Evolutionary conservation across 1,140 invertebrate genomes (phyloP), one percentile per base, ranked within the genome.

Genomic region (Aphaenogaster floridana): DNA sequence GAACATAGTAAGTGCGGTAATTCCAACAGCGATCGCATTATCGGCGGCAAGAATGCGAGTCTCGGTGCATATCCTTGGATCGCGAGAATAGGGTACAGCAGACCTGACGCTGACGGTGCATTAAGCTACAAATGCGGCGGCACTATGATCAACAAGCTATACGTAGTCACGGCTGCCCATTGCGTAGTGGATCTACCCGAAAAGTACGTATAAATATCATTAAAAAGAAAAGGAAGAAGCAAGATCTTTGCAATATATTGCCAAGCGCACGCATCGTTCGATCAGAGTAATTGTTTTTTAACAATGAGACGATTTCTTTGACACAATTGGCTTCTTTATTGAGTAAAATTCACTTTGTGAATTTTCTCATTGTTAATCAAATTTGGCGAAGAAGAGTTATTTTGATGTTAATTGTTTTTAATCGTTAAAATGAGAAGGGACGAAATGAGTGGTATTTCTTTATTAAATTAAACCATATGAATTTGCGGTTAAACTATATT

Each of bases 81-180:
- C 96, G 96, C 96, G 0, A 93, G 97, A 0, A 90, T 97, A 28
- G 86, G 88, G 63, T 86, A 90, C 39, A 45, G 3, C 45, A 52
- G 11, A 13, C 39, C n/a, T 34, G 8, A 21, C 11, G 13, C n/a
- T 45, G 45, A 8, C 28, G 54, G 36, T 7, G 21, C 11, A 59
- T 78, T 80, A 21, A 93, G 95, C 2, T 97, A 97, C 81, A 90
- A 94, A 68, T 97, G 97, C 89, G 97, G 97, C 1, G 97, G 97
- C 1, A 95, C 97, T 0, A 93, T 97, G 2, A 97, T 97, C 81
- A 96, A 96, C 69, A 93, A 96, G 63, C 94, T 96, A 85, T 97
- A 97, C 89, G 96, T 97, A 50, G 91, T 97, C 21, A 97, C 97
- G 3, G 97, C 97, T 2, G 97, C 97, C 0, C 97, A 97, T 89